A percentile compares a stretch with the other conserved stretches of the same genome.
Conservation (phyloP, 2,797 vertebrate genomes). For the Halcyon chelicuti region DNA sequence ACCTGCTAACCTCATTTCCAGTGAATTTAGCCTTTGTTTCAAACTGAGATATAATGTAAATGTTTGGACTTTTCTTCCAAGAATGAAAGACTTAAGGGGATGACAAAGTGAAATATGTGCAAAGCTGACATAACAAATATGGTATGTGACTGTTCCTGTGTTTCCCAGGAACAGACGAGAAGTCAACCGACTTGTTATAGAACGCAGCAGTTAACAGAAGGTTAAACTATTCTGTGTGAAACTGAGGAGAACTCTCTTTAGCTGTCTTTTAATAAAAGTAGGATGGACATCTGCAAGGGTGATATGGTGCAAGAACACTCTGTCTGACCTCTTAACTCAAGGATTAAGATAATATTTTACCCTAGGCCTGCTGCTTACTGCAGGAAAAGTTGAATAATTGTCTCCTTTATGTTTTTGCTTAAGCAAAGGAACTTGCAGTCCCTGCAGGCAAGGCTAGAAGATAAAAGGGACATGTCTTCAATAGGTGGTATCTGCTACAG, state of each 20-base stretch:
- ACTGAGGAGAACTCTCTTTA: not conserved
- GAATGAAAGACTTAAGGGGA: not conserved
- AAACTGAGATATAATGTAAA: not conserved
- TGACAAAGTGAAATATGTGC: not conserved
- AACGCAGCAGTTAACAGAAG: not conserved
- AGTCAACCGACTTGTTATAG: rapidly evolving
- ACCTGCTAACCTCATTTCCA: not conserved
- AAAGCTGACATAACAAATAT: not conserved
- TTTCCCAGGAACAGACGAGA: not conserved
- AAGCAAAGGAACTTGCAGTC: not conserved
- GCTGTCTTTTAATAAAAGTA: not conserved
- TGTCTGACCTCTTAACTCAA: rapidly evolving
- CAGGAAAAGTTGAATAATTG: not conserved
- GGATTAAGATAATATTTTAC: not conserved
- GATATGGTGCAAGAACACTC: not conserved
- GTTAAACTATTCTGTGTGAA: not conserved
- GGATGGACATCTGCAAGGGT: not conserved
- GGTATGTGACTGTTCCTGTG: not conserved
- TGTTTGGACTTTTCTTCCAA: not conserved
- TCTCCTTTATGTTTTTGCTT: not conserved
- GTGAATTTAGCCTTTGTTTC: not conserved
- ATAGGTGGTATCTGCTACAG: not conserved
- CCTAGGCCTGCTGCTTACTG: not conserved
- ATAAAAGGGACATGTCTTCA: not conserved
- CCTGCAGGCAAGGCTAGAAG: not conserved